phyloP scores from a whole-genome alignment of 2,113 vertebrate genomes.

The Oryzias celebensis region DNA sequence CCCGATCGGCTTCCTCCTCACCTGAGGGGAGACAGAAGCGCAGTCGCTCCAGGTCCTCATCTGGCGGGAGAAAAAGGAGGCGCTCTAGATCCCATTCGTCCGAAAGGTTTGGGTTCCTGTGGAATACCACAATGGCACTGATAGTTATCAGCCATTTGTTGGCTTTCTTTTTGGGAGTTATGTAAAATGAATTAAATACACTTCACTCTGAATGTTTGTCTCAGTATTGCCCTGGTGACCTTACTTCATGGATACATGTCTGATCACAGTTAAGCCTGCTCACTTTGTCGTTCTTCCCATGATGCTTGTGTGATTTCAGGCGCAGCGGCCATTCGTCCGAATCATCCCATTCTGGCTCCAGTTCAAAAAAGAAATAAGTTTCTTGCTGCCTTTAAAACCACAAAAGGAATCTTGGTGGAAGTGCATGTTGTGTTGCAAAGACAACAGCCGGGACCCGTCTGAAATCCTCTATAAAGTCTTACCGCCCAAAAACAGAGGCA shows the following conservation, averaged over 20 bases:
- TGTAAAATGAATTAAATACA: too few relatives aligned
- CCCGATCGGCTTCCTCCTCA: conserved; percentile 90
- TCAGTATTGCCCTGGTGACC: not conserved
- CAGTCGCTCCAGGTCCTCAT: conserved; percentile 96
- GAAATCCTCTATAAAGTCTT: conserved; percentile 62
- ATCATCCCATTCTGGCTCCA: conserved; percentile 96
- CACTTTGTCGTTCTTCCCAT: conserved; percentile 58
- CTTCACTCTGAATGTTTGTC: not conserved
- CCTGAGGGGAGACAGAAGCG: conserved; percentile 92
- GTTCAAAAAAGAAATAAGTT: conserved; percentile 97
- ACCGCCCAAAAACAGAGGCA: conserved; percentile 27
- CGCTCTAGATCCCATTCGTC: conserved; percentile 97
- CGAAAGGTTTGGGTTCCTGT: conserved; percentile 99
- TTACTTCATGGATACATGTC: conserved; percentile 17
- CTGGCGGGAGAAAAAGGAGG: conserved; percentile 96
- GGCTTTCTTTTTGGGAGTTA: conserved; percentile 43
- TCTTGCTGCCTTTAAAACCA: conserved; percentile 56
- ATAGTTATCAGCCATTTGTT: conserved; percentile 50
- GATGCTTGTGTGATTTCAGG: conserved; percentile 86
- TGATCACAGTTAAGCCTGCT: conserved; percentile 9
- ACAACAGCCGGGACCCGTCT: conserved; percentile 51
- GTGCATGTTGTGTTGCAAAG: conserved; percentile 76
- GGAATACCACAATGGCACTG: conserved; percentile 91
- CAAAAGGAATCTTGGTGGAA: conserved; percentile 54
- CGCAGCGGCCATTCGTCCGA: conserved; percentile 88